Evolutionary conservation across 1,140 invertebrate species (phyloP).

Genomic region (Propsilocerus akamusi): DNA sequence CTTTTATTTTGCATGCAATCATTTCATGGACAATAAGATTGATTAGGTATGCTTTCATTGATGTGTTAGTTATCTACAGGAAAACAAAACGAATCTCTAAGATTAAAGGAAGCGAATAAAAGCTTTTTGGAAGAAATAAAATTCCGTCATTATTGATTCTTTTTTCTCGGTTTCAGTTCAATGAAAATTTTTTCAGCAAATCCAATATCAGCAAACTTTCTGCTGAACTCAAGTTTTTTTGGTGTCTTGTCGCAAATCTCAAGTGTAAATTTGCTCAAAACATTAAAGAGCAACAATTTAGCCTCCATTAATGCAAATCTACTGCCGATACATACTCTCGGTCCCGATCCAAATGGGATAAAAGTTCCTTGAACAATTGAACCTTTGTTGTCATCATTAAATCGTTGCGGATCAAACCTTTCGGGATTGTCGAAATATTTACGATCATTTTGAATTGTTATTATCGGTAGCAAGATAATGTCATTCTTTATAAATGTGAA

Average conservation of each 20-base stretch:
- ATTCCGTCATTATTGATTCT: no score
- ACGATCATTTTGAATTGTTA: conserved; percentile 25
- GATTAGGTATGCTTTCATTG: no score
- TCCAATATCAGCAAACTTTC: no score
- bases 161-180: no score
- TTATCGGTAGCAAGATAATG: conserved; percentile 18
- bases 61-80: no score
- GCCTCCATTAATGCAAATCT: conserved; percentile 26
- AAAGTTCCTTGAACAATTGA: conserved; percentile 15
- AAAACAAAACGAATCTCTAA: no score
- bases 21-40: no score
- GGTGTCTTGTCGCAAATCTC: conserved; percentile 7
- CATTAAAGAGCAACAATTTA: conserved; percentile 17
- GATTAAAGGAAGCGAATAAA: no score
- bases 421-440: conserved; percentile 36
- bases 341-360: conserved; percentile 37
- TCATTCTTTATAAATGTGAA: conserved; percentile 15
- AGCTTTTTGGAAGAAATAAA: no score
- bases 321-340: conserved; percentile 31
- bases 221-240: not conserved
- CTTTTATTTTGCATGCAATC: no score
- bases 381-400: conserved; percentile 16
- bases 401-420: conserved; percentile 45
- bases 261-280: conserved; percentile 15
- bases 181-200: no score